Base-by-base conservation (phyloP, 2,797 vertebrate genomes). In the Pampus argenteus region DNA sequence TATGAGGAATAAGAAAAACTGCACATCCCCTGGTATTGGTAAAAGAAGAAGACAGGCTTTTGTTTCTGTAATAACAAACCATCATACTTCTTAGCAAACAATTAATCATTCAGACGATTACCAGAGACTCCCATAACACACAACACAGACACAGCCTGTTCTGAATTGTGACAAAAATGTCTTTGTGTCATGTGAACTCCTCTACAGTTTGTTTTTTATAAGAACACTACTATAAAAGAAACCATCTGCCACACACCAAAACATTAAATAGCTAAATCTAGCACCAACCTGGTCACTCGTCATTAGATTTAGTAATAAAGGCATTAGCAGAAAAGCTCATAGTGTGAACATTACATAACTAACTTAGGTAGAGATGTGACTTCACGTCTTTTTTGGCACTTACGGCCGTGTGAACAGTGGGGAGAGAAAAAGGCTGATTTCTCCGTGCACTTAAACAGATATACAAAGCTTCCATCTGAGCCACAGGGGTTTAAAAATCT, bases 401-500 rank as follows among this genome's bases (percentile, higher is more conserved):
- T 3, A 17, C 3, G 15, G 22, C 22, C 56, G 9, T 25, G 28
- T 75, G 67, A 73, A 61, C 49, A n/a, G n/a, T n/a, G n/a, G n/a
- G 22, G 20, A 14, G 66, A 56, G 49, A 71, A 73, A 59, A 6
- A 6, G 14, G 42, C 20, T 20, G 29, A 60, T 58, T 50, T 45
- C 20, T 51, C 2, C 10, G 8, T 69, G 51, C 70, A 71, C 76
- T 83, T 54, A 54, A 29, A 31, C 28, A 9, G 34, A 74, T 25
- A 22, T 52, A 29, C 81, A 79, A 77, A 72, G 51, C 69, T 31
- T 63, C 47, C 36, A 20, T 66, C 20, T 22, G 48, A 77, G 70
- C 74, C 52, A 11, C 67, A 29, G 66, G 45, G 52, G 47, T 77
- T 57, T 69, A n/a, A 75, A 48, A 71, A 60, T 68, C 18, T 22